A percentile compares a stretch with the other conserved stretches of the same genome.
These are phyloP conservation scores for Musca vetustissima DNA, from an alignment of 1,140 invertebrate species.

Conservation along the genomic window DNA sequence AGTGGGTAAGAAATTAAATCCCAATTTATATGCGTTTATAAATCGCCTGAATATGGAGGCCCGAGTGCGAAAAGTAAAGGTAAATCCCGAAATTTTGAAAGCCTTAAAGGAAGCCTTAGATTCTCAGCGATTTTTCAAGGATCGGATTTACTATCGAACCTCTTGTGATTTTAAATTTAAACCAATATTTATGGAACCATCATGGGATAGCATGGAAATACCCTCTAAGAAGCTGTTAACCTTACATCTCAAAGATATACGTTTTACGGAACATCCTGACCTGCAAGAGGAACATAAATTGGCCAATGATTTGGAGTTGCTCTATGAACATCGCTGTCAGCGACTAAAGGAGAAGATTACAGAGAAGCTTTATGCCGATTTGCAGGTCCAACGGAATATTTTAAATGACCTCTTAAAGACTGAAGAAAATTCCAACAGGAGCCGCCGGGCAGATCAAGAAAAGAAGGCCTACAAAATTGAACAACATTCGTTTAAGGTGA, in stretches of 20 bases:
- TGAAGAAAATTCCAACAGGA: slow-evolving; percentile 17
- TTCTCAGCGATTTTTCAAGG: background rate
- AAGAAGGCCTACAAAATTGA: slow-evolving; percentile 20
- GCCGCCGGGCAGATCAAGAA: slow-evolving; percentile 2
- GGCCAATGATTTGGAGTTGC: slow-evolving; percentile 48
- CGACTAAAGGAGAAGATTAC: slow-evolving; percentile 37
- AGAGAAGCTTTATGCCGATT: slow-evolving; percentile 43
- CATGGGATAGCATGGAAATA: slow-evolving; percentile 31
- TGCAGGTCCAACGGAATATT: slow-evolving; percentile 50
- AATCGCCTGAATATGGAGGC: slow-evolving; percentile 43
- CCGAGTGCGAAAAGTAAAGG: slow-evolving; percentile 12
- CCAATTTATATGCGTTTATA: slow-evolving; percentile 35
- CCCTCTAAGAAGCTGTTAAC: slow-evolving; percentile 49
- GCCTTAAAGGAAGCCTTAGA: background rate
- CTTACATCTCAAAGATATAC: slow-evolving; percentile 48
- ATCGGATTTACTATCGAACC: slow-evolving; percentile 37
- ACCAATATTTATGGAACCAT: slow-evolving; percentile 40
- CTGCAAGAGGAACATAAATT: slow-evolving; percentile 55
- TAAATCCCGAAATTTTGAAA: slow-evolving; percentile 25
- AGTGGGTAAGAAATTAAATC: slow-evolving; percentile 2
- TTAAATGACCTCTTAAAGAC: slow-evolving; percentile 36
- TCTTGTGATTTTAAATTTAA: slow-evolving; percentile 35
- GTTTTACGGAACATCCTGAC: slow-evolving; percentile 55
- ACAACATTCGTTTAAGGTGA: slow-evolving; percentile 40
- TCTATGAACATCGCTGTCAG: slow-evolving; percentile 47